phyloP scores from a whole-genome alignment of 2,888 invertebrate genomes.

The Dysmachus trigonus region DNA sequence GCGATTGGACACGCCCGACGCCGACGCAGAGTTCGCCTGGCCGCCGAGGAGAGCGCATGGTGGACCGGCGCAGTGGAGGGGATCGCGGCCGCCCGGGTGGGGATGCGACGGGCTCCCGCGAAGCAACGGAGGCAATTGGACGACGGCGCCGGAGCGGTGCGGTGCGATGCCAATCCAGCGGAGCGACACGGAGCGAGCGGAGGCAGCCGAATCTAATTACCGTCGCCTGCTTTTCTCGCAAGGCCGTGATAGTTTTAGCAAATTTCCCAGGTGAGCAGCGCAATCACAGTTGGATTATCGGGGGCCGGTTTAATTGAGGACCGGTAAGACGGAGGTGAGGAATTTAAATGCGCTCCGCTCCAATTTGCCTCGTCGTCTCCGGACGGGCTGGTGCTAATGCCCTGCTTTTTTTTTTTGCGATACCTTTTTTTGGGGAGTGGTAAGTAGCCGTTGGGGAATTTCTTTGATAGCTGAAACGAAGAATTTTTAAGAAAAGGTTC shows the following conservation, averaged over 20 bases:
- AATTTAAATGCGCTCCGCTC: background rate
- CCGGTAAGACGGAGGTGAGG: background rate
- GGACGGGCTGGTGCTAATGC: background rate
- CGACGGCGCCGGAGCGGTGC: background rate
- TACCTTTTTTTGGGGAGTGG: background rate
- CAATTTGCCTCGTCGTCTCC: background rate
- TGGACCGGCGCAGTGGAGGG: background rate
- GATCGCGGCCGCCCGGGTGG: background rate
- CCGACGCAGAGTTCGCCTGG: slow-evolving; percentile 35
- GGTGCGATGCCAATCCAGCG: background rate
- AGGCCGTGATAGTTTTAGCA: background rate
- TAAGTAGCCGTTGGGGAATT: background rate
- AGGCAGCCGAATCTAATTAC: slow-evolving; percentile 30
- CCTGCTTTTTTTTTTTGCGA: background rate
- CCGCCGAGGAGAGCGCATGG: background rate
- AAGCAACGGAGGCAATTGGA: slow-evolving; percentile 1
- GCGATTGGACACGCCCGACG: slow-evolving; percentile 42
- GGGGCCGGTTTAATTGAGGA: background rate
- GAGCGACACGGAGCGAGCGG: background rate
- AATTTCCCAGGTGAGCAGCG: background rate
- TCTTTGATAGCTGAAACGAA: background rate
- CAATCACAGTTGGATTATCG: background rate
- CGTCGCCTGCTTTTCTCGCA: background rate
- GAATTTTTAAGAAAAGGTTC: background rate
- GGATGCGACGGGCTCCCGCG: background rate